These are phyloP conservation scores for Scelioninae gen. 2 DNA, from an alignment of 2,888 invertebrate genomes.

Conservation along the genomic window DNA sequence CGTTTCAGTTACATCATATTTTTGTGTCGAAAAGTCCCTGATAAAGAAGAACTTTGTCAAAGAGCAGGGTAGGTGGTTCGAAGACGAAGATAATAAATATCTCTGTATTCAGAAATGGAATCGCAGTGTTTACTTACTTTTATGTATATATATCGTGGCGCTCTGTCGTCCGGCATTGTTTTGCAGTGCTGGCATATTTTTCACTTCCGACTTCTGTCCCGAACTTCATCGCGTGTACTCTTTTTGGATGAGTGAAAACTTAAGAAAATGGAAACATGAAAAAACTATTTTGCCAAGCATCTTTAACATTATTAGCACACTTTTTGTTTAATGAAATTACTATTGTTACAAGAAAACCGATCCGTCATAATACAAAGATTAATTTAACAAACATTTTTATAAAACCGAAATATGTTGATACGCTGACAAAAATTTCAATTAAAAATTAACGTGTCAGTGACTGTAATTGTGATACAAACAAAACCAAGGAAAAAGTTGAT, in stretches of 20 bases:
- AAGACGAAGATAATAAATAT: constrained; percentile 43
- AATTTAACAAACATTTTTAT: no score
- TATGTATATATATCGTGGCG: constrained; percentile 8
- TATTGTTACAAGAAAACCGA: no score
- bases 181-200: constrained; percentile 51
- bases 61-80: constrained; percentile 8
- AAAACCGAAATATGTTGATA: no score
- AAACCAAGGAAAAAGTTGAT: no score
- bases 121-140: constrained; percentile 31
- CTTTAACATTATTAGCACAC: not conserved
- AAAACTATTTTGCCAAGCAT: constrained; percentile 1
- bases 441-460: no score
- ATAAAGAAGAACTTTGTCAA: constrained; percentile 34
- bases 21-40: constrained; percentile 26
- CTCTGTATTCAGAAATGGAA: constrained; percentile 30
- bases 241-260: constrained; percentile 14
- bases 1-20: not conserved
- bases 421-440: no score
- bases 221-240: constrained; percentile 32
- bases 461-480: no score
- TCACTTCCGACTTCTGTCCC: constrained; percentile 31
- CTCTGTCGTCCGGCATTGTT: constrained; percentile 39
- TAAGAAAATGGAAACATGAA: constrained; percentile 19
- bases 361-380: no score
- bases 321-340: no score